These are phyloP conservation scores for Callyntrura guangdongensis DNA, from an alignment of 2,888 invertebrate genomes.

Conservation along the genomic window DNA sequence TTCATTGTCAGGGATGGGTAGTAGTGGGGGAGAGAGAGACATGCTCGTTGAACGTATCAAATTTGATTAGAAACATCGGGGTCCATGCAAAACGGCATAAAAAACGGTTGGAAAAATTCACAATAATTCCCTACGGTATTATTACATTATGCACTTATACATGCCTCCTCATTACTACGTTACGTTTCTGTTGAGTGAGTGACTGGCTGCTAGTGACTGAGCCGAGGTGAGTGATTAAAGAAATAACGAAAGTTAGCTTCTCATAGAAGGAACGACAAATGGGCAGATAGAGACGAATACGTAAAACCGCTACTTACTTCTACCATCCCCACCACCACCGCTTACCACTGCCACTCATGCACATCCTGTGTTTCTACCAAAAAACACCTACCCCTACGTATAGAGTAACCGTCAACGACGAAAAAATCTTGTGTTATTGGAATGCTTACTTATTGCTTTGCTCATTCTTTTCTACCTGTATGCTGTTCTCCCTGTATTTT, in stretches of 20 bases:
- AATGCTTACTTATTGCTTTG: not conserved
- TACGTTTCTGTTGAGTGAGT: conserved; percentile 14
- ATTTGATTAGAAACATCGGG: conserved; percentile 76
- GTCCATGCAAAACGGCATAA: conserved; percentile 75
- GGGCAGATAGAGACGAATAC: conserved; percentile 42
- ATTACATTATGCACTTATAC: not conserved
- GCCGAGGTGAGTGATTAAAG: conserved; percentile 38
- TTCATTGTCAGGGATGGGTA: not conserved
- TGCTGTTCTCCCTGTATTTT: not conserved
- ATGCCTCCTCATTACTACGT: conserved; percentile 4
- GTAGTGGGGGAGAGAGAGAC: not conserved
- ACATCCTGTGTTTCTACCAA: conserved; percentile 70
- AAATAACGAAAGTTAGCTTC: conserved; percentile 6
- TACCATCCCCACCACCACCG: not conserved
- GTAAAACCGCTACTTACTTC: conserved; percentile 57
- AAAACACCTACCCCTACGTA: not conserved
- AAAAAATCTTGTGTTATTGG: conserved; percentile 9
- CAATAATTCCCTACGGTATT: conserved; percentile 49
- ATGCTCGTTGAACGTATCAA: conserved; percentile 73
- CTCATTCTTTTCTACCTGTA: conserved; percentile 32
- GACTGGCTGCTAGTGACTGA: not conserved
- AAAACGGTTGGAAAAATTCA: conserved; percentile 69
- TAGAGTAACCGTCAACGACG: not conserved
- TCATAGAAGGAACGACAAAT: conserved; percentile 18
- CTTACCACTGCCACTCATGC: conserved; percentile 70